Conservation (phyloP, 2,888 invertebrate species). For the Morinoia aosen region DNA sequence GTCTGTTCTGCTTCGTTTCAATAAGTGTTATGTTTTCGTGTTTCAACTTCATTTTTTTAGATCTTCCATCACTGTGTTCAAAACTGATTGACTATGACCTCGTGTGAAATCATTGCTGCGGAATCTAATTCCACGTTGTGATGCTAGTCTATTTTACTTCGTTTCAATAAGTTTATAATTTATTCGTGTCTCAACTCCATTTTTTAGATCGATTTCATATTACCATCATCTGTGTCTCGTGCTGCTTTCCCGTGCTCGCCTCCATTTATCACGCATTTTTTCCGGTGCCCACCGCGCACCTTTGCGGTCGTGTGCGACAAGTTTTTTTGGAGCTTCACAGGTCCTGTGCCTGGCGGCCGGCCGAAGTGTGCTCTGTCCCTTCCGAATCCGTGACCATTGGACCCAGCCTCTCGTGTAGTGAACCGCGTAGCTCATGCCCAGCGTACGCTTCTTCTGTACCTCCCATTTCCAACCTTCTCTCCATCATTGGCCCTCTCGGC, state of each 20-base stretch:
- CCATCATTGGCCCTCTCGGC: no score
- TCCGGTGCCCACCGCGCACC: neutral
- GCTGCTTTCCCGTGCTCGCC: neutral
- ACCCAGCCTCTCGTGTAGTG: neutral
- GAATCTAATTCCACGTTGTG: neutral
- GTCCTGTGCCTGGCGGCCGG: neutral
- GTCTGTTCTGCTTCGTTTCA: neutral
- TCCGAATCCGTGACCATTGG: neutral
- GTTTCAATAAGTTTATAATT: neutral
- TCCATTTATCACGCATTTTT: neutral
- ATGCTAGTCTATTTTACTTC: neutral
- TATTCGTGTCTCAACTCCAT: neutral
- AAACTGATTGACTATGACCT: no score
- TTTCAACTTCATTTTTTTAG: neutral
- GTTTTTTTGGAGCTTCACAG: neutral
- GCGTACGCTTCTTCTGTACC: neutral
- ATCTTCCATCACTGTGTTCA: no score
- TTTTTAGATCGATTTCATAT: neutral
- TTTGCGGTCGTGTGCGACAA: neutral
- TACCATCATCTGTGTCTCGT: neutral
- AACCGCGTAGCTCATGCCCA: neutral
- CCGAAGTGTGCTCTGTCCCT: neutral
- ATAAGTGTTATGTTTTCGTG: neutral
- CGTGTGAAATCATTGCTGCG: neutral
- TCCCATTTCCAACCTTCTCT: no score